Base-by-base conservation (phyloP, 2,888 invertebrate species). In the Julus scanicus region DNA sequence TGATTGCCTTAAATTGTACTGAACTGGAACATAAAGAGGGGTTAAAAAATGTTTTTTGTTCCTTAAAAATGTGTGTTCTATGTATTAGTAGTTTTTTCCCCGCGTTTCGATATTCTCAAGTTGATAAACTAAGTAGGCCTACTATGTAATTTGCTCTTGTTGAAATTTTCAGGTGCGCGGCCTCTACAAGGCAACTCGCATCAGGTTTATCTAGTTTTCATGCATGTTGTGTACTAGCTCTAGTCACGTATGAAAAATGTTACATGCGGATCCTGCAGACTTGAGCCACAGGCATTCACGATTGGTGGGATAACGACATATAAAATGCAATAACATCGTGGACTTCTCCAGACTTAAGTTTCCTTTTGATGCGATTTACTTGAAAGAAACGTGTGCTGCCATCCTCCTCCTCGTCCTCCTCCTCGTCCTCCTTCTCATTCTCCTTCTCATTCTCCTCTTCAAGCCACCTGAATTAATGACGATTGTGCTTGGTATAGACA, bases 311-410 rank as follows among this genome's bases (percentile, higher is more conserved):
- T 6, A 80, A 37, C 80, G 37, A 37, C 80, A 13, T 13, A 5
- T 29, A 37, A 80, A 80, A 80, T 37, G 37, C 15, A 37, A 80
- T 80, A 37, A 37, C 80, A 80, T 71, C 80, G 37, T 80, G 80
- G 37, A 80, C 63, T n/a, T 63, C 6, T 63, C 5, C 2, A 15
- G 6, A 63, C 63, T n/a, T 13, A 29, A 80, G 37, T 13, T 37
- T 37, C 80, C 63, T 63, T 80, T 80, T 71, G 71, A 71, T 71
- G 71, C 9, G 71, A 71, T 71, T 71, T 71, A 29, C 71, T 71
- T 29, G 29, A 71, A 71, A 63, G 71, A 71, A 71, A 53, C 53
- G 53, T 15, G 53, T 53, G 71, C 11, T 71, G 71, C 29, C 71
- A 20, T 71, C 71, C 20, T 71, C 29, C 71, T 29, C 63, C 63